Percentiles rank a stretch among this genome's conserved stretches.
Conservation (phyloP, 2,113 vertebrate species). For the Thunnus maccoyii region DNA sequence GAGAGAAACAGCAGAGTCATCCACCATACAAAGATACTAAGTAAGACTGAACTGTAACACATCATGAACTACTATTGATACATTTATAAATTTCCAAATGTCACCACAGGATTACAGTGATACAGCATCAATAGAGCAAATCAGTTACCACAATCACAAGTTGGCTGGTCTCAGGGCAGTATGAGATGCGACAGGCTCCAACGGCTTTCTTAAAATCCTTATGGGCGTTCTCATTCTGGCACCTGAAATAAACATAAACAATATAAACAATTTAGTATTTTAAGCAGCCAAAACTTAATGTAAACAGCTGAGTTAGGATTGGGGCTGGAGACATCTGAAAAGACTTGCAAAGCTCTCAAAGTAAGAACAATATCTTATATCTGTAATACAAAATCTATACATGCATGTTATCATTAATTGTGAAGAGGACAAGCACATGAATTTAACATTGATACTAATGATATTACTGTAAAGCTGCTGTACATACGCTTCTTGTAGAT, state of each 20-base stretch:
- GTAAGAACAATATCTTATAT: background rate
- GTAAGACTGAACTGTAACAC: background rate
- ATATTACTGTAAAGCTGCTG: background rate
- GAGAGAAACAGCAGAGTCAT: background rate
- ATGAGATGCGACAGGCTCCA: slow-evolving; percentile 88
- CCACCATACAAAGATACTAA: background rate
- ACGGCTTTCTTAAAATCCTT: slow-evolving; percentile 94
- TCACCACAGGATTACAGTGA: background rate
- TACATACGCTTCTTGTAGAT: slow-evolving; percentile 87
- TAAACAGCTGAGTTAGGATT: background rate
- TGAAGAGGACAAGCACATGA: background rate
- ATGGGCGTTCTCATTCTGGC: slow-evolving; percentile 89
- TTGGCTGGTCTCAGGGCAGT: slow-evolving; percentile 86
- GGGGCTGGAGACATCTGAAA: background rate
- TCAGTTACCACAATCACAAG: slow-evolving; percentile 88
- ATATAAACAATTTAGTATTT: background rate
- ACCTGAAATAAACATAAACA: too few relatives aligned
- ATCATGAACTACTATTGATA: background rate
- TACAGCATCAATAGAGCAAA: background rate
- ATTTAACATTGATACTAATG: background rate
- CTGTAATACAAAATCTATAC: too few relatives aligned
- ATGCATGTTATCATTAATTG: background rate
- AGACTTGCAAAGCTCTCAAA: background rate
- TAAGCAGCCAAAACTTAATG: background rate
- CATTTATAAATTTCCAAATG: slow-evolving; percentile 13